Evolutionary conservation across 2,113 vertebrate genomes (phyloP), one percentile per base, ranked within the genome.

Genomic region (Ictalurus furcatus): DNA sequence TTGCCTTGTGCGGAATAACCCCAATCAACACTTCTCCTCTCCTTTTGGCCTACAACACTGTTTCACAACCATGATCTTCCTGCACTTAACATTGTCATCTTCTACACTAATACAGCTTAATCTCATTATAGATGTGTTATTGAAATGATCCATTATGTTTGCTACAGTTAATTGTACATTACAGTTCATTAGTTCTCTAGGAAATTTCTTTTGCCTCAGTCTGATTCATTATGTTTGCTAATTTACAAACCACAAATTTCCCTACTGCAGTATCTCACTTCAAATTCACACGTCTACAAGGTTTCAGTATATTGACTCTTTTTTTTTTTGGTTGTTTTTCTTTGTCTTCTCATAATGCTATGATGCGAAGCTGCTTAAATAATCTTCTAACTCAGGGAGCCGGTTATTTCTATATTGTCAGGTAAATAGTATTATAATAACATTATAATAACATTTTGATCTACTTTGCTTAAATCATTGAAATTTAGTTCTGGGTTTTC

Each of bases 141-240:
- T 58, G 79, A 81, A 80, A 81, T 58, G 52, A 56, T 81, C 44
- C 40, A 76, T 58, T 52, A 28, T 58, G n/a, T 81, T 81, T 58
- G 52, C 79, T 81, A 28, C 17, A 28, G 52, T 58, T 54, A 44
- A 44, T 44, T 44, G 37, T 76, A 76, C 56, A n/a, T 80, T 56
- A 80, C 78, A 54, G 48, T 56, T 80, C 25, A 80, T 81, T 81
- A 58, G 52, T 76, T 76, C 73, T 13, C 21, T 76, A 25, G 40
- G 40, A 48, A 76, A 48, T 13, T 25, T 25, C 11, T 40, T 76
- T 76, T 58, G 16, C 79, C 52, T 81, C 79, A 58, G 52, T 58
- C 7, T 4, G n/a, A 30, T 58, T 21, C 2, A 58, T 58, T 58
- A 58, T 34, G 52, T 58, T 34, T 81, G 52, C 7, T 58, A n/a